These are phyloP conservation scores for Eulemur mongoz DNA, from an alignment of 2,797 vertebrate genomes.

Conservation along the genomic window DNA sequence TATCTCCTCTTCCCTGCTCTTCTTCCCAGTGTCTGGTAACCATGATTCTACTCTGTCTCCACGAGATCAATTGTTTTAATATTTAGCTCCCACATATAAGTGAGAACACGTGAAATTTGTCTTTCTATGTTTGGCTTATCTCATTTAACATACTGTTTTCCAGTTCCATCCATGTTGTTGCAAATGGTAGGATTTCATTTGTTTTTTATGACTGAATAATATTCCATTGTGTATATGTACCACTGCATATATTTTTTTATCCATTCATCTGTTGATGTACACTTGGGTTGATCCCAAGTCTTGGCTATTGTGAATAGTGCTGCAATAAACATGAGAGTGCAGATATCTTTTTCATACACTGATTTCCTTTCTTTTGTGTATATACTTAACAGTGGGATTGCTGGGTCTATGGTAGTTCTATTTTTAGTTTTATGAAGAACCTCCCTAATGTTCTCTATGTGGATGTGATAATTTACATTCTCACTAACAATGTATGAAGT, in stretches of 20 bases:
- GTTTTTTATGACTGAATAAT: not conserved
- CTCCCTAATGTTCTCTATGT: not conserved
- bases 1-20: not conserved
- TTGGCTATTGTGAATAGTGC: not conserved
- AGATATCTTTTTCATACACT: not conserved
- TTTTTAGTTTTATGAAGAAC: not conserved
- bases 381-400: not conserved
- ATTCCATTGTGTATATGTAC: not conserved
- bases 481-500: not conserved
- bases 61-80: not conserved
- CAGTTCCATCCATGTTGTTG: not conserved
- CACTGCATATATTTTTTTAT: not conserved
- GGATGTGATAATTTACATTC: not conserved
- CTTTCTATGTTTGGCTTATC: not conserved
- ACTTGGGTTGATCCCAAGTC: not conserved
- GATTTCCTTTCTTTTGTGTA: not conserved
- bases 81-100: not conserved
- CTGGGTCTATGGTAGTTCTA: not conserved
- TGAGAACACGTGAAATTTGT: not conserved
- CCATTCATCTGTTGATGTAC: not conserved
- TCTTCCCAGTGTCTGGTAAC: not conserved
- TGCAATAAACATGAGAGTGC: not conserved
- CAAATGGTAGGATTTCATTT: not conserved
- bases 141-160: not conserved
- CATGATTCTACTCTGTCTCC: not conserved